Evolutionary conservation across 2,888 invertebrate species (phyloP), one percentile per base, ranked within the genome.

Genomic region (Lithosia quadra): DNA sequence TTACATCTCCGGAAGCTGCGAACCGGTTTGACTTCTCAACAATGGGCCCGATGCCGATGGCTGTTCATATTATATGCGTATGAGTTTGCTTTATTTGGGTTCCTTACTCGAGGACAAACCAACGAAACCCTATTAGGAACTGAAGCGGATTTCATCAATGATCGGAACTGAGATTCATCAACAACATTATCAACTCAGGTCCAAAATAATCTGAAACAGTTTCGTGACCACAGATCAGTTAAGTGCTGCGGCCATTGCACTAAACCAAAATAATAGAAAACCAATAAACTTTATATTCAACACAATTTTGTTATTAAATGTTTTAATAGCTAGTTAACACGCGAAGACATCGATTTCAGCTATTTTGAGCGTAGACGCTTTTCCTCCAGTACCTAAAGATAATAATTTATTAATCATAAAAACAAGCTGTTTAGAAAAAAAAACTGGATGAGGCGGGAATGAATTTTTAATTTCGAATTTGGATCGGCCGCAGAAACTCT

Each of bases 1-100:
- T 90, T 89, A 55, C 91, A 90, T 87, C 90, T 87, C 88, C 91
- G 92, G 91, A 92, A 93, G 91, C 90, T 91, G 91, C 91, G 85
- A 86, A 93, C 92, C 91, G 92, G 92, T 92, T 91, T 83, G 83
- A 72, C 83, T 81, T 79, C 75, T 84, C 82, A 86, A 85, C 82
- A 86, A 88, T 86, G 76, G 84, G 83, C 84, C 85, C 77, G 82
- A 82, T 84, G 21, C 11, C 36, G 34, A 63, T 43, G 49, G 21
- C 28, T 43, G 57, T 58, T 58, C 76, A 78, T 79, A 79, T 81
- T 79, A 77, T 74, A 74, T 73, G 74, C 75, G 72, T 68, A 77
- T 77, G 74, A 79, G 77, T 13, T 56, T 18, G 0, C 24, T 15
- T 39, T 71, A n/a, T 59, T 78, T 80, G 75, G 75, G 18, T 43